phyloP scores from a whole-genome alignment of 2,113 vertebrate genomes.

The Ceyx cyanopectus region DNA sequence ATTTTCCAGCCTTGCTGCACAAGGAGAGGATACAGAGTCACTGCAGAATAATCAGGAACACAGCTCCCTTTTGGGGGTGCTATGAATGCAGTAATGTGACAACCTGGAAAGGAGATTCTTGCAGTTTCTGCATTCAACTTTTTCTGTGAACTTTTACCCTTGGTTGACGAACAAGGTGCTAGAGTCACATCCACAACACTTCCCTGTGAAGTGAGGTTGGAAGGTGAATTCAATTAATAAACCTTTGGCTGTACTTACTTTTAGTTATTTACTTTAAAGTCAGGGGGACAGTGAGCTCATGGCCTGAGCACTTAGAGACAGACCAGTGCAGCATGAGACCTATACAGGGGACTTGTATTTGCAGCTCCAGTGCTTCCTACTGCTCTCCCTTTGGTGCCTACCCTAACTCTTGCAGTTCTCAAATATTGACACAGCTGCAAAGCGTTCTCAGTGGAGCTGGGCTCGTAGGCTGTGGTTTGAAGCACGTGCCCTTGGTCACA shows the following conservation, averaged over 20 bases:
- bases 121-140: accelerated
- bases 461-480: neutral
- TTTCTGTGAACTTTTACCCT: neutral
- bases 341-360: neutral
- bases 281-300: neutral
- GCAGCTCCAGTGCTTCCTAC: neutral
- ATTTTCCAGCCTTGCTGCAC: neutral
- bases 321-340: neutral
- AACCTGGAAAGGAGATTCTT: neutral
- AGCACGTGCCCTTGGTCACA: neutral
- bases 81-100: neutral
- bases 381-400: neutral
- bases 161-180: neutral
- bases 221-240: neutral
- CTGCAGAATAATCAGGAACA: neutral
- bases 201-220: neutral
- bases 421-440: constrained; percentile 71
- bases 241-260: neutral
- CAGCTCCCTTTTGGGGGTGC: neutral
- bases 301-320: neutral
- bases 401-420: neutral
- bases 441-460: neutral
- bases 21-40: neutral
- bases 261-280: neutral
- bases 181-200: neutral